Evolutionary conservation across 2,113 vertebrate species (phyloP).

Genomic region (Podarcis raffonei): DNA sequence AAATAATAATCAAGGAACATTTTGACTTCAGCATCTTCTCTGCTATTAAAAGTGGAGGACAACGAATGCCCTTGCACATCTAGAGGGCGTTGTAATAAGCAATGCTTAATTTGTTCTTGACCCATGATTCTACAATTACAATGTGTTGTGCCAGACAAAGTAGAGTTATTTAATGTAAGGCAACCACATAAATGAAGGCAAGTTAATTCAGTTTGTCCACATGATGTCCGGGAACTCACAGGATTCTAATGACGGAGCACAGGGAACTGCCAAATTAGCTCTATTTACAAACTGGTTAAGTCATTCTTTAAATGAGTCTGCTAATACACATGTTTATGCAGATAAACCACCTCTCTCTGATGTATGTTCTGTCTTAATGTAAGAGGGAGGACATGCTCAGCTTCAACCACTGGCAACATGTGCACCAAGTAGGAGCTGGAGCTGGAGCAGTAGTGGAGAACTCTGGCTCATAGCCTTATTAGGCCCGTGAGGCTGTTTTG

Average conservation of each 20-base stretch:
- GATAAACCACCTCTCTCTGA: conserved; percentile 4
- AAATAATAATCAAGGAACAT: neutral
- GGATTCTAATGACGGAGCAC: conserved; percentile 30
- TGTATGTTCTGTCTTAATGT: neutral
- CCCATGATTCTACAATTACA: conserved; percentile 9
- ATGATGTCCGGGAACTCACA: conserved; percentile 23
- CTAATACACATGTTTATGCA: conserved; percentile 32
- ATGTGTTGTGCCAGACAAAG: conserved; percentile 9
- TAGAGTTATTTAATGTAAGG: conserved; percentile 39
- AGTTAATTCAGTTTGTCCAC: conserved; percentile 23
- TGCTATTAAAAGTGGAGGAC: neutral
- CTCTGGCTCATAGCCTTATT: too few species aligned
- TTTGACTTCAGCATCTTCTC: accelerated
- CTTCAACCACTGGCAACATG: neutral
- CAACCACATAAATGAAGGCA: conserved; percentile 11
- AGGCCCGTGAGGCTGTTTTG: too few species aligned
- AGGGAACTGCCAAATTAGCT: conserved; percentile 28
- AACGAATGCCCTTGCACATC: neutral
- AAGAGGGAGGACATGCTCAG: neutral
- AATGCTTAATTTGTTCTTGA: neutral
- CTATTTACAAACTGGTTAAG: conserved; percentile 34
- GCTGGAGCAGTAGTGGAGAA: too few species aligned
- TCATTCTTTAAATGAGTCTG: neutral
- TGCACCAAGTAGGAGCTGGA: neutral
- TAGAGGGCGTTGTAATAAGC: neutral